Evolutionary conservation across 2,797 vertebrate species (phyloP), one percentile per base, ranked within the genome.

Genomic region (Tamandua tetradactyla): DNA sequence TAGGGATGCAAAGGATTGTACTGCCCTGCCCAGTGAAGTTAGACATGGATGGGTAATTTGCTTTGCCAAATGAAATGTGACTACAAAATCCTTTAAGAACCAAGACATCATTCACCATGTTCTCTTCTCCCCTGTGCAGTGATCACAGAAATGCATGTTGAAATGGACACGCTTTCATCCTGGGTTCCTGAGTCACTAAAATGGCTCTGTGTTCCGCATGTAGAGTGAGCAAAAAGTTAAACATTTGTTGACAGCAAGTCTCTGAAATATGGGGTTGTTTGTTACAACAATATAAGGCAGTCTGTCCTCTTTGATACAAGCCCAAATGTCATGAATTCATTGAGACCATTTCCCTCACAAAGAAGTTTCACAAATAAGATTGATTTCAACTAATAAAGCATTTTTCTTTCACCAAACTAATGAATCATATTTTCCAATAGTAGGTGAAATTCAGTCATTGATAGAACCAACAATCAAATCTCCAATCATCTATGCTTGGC

Each of bases 391-490:
- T 18, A 93, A 86, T 72, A 71, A 92, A 35, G 12, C 32, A 3
- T 15, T 80, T 30, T 32, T 27, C 55, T 78, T 81, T 37, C 89
- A 55, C 30, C 37, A 64, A 78, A 4, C 6, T 72, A 85, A 57
- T 59, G 85, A 72, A 42, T 57, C n/a, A 14, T 62, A 93, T 93
- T 90, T 89, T 59, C 35, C n/a, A 82, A 25, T 71, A 91, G 20
- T 57, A 92, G 59, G 55, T 49, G 37, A 69, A 93, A 64, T 64
- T 47, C 66, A 81, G 55, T 61, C 88, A 23, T 35, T 81, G 35
- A 74, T 83, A 71, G 22, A 40, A 66, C 20, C 13, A 91, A 57
- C 32, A 57, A 59, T 76, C 32, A 76, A 76, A 81, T 44, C 37
- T 80, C 40, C 20, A 69, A 74, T 55, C 17, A 66, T 72, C 37